Percentiles rank a stretch among this genome's conserved stretches.
These are phyloP conservation scores for Dysidea cf. avara DNA, from an alignment of 37 sponge, comb jelly and placozoan genomes.

Conservation along the genomic window DNA sequence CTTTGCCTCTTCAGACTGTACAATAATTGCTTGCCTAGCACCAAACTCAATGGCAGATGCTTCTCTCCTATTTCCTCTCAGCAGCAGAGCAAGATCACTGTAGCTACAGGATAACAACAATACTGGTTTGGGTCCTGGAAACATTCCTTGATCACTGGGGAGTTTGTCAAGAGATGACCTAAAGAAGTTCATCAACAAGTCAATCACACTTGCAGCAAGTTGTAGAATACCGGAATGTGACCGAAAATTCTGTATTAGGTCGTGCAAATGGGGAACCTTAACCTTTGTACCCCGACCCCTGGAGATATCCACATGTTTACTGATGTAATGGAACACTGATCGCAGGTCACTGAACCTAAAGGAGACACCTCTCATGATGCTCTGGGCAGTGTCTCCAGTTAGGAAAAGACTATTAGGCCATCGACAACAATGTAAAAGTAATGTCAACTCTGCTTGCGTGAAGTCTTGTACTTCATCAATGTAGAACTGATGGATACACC, in stretches of 20 bases:
- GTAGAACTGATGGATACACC: constrained; percentile 75
- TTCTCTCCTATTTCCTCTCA: constrained; percentile 68
- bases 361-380: constrained; percentile 63
- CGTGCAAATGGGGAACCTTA: constrained; percentile 14
- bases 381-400: too few relatives aligned
- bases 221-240: too few relatives aligned
- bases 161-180: constrained; percentile 58
- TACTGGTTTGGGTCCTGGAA: constrained; percentile 79
- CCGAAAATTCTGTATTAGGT: too few relatives aligned
- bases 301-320: neutral
- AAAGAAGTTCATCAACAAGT: constrained; percentile 62
- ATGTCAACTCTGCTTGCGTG: too few relatives aligned
- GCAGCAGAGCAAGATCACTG: constrained; percentile 68
- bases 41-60: constrained; percentile 85
- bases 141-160: constrained; percentile 71
- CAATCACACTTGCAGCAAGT: constrained; percentile 73
- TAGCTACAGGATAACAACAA: constrained; percentile 49
- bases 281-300: too few relatives aligned
- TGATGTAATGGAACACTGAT: constrained; percentile 42
- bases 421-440: constrained; percentile 26
- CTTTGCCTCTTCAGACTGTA: constrained; percentile 75
- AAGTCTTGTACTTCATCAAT: constrained; percentile 84
- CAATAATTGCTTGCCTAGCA: constrained; percentile 81
- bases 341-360: constrained; percentile 83
- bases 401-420: constrained; percentile 41